Percentiles rank a stretch among this genome's conserved stretches.
These are phyloP conservation scores for Cataglyphis hispanica DNA, from an alignment of 1,140 invertebrate genomes.

Conservation along the genomic window DNA sequence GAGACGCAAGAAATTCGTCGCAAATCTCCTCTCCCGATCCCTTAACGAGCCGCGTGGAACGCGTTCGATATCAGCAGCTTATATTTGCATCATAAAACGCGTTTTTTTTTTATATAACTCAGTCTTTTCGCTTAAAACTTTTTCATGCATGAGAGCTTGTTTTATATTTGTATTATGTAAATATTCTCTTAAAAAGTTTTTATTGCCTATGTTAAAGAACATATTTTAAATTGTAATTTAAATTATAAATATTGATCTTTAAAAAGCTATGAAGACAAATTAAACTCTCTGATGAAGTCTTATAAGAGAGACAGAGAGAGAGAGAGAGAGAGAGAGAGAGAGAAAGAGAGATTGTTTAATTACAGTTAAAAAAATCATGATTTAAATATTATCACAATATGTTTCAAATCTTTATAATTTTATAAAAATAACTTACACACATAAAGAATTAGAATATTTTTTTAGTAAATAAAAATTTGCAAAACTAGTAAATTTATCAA, in stretches of 20 bases:
- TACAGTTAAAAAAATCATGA: neutral
- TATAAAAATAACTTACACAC: neutral
- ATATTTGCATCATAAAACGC: neutral
- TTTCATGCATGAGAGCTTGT: neutral
- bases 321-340: neutral
- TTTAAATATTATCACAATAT: neutral
- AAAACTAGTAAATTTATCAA: neutral
- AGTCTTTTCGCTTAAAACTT: neutral
- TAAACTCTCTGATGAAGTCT: neutral
- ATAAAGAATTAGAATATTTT: neutral
- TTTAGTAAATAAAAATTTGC: slow-evolving; percentile 4
- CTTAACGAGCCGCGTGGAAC: slow-evolving; percentile 26
- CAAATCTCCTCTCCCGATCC: neutral
- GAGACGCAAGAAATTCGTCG: slow-evolving; percentile 64
- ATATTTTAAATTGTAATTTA: neutral
- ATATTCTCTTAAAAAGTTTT: neutral
- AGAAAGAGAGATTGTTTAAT: neutral
- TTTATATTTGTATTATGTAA: neutral
- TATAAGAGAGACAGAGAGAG: neutral
- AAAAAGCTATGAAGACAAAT: neutral
- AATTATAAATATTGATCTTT: neutral
- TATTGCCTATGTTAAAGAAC: neutral
- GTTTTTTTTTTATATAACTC: slow-evolving; percentile 16
- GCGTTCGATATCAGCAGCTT: too few relatives aligned
- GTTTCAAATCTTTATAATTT: neutral